phyloP scores from a whole-genome alignment of 2,888 invertebrate species.

The Dermolepida albohirtum region DNA sequence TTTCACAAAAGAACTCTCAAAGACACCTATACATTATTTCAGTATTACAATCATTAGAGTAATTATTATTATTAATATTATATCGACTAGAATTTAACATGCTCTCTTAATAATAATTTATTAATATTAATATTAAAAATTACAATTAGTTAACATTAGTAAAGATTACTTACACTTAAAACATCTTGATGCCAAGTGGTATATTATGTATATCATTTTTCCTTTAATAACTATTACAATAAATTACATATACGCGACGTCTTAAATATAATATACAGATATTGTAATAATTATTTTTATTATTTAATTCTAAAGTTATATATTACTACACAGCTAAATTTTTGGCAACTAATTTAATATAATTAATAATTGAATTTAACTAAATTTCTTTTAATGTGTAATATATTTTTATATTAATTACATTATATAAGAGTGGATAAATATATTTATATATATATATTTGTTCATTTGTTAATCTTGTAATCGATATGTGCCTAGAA shows the following conservation, averaged over 20 bases:
- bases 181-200: neutral
- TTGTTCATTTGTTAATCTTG: neutral
- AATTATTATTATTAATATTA: slow-evolving; percentile 13
- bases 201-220: slow-evolving; percentile 4
- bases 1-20: too few relatives aligned
- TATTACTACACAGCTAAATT: slow-evolving; percentile 11
- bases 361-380: slow-evolving; percentile 17
- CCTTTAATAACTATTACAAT: neutral
- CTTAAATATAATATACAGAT: neutral
- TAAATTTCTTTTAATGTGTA: slow-evolving; percentile 7
- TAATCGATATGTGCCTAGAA: slow-evolving; percentile 27
- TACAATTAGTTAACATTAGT: slow-evolving; percentile 50
- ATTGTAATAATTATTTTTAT: slow-evolving; percentile 19
- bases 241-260: slow-evolving; percentile 1
- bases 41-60: slow-evolving; percentile 3
- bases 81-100: slow-evolving; percentile 29
- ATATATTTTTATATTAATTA: slow-evolving; percentile 1
- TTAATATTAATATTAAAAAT: slow-evolving; percentile 50
- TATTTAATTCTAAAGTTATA: neutral
- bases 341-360: slow-evolving; percentile 23
- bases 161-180: slow-evolving; percentile 39
- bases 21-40: neutral
- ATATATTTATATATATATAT: slow-evolving; percentile 16
- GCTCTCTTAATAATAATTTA: slow-evolving; percentile 30
- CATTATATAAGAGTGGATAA: slow-evolving; percentile 27